Evolutionary conservation across 2,888 invertebrate genomes (phyloP).

Genomic region (Sarcophaga carnaria): DNA sequence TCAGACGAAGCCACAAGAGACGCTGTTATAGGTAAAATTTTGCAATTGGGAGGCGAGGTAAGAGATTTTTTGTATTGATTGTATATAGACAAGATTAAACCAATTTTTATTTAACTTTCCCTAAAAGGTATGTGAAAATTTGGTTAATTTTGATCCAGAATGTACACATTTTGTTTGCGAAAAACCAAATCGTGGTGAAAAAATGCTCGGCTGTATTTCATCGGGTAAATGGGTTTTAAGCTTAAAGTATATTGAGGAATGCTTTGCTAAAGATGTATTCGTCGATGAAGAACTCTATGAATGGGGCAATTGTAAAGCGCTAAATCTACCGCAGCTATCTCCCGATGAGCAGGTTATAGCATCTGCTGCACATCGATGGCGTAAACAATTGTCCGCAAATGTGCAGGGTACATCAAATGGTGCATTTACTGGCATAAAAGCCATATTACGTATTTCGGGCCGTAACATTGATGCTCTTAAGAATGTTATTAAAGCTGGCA

Average conservation of each 20-base stretch:
- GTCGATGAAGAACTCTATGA: conserved; percentile 89
- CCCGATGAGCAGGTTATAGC: conserved; percentile 83
- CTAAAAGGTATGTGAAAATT: conserved; percentile 77
- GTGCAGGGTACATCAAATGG: conserved; percentile 81
- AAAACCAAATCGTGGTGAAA: conserved; percentile 91
- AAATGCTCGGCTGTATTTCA: conserved; percentile 92
- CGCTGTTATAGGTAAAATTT: conserved; percentile 75
- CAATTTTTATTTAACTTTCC: not conserved
- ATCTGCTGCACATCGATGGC: conserved; percentile 87
- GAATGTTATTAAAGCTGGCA: conserved; percentile 90
- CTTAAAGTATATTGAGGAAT: conserved; percentile 88
- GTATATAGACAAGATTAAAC: not conserved
- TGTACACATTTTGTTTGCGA: conserved; percentile 91
- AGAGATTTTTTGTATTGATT: not conserved
- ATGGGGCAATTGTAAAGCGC: conserved; percentile 90
- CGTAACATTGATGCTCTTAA: conserved; percentile 84
- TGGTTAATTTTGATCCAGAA: conserved; percentile 83
- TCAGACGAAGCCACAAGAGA: conserved; percentile 75
- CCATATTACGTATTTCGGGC: conserved; percentile 85
- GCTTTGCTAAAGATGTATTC: conserved; percentile 81
- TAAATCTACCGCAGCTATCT: conserved; percentile 81
- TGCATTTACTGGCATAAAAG: conserved; percentile 83
- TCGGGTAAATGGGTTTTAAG: conserved; percentile 95
- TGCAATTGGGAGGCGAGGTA: conserved; percentile 75
- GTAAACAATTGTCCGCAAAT: conserved; percentile 83